These are phyloP conservation scores for Tapirus indicus DNA, from an alignment of 2,797 vertebrate genomes.

Conservation along the genomic window DNA sequence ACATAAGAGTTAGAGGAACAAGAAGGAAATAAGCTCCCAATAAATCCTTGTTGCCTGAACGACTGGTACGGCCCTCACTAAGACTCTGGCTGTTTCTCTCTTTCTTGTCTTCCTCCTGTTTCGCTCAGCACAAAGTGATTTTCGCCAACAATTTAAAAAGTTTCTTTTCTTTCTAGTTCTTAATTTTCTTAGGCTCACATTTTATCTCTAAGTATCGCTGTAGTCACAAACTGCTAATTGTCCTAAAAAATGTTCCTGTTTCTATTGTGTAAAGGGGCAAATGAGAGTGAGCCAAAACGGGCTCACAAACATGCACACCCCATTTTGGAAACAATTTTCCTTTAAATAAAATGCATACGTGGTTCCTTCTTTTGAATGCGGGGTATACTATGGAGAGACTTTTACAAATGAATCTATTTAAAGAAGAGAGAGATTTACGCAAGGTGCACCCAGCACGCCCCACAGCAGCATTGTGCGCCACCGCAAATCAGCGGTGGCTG, in stretches of 20 bases:
- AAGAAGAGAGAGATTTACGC: conserved; percentile 82
- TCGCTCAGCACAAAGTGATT: neutral
- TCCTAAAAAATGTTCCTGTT: conserved; percentile 72
- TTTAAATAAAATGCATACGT: conserved; percentile 86
- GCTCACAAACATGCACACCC: conserved; percentile 66
- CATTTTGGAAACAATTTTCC: conserved; percentile 83
- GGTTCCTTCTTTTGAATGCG: conserved; percentile 82
- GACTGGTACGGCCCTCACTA: neutral
- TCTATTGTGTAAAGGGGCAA: conserved; percentile 75
- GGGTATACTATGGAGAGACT: conserved; percentile 66
- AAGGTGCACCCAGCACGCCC: conserved; percentile 74
- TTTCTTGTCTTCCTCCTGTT: neutral
- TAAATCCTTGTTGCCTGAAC: neutral
- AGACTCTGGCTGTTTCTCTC: neutral
- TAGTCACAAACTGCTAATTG: conserved; percentile 77
- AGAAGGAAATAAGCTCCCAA: neutral
- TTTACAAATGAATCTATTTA: conserved; percentile 82
- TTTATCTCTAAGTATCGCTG: conserved; percentile 61
- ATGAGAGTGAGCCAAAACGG: conserved; percentile 71
- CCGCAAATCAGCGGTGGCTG: conserved; percentile 87
- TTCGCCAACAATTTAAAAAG: neutral
- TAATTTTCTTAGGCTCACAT: conserved; percentile 1
- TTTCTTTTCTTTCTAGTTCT: conserved; percentile 61
- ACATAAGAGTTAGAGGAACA: neutral
- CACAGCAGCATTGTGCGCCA: conserved; percentile 79